Evolutionary conservation across 2,113 vertebrate species (phyloP), one percentile per base, ranked within the genome.

Genomic region (Sorex fumeus): DNA sequence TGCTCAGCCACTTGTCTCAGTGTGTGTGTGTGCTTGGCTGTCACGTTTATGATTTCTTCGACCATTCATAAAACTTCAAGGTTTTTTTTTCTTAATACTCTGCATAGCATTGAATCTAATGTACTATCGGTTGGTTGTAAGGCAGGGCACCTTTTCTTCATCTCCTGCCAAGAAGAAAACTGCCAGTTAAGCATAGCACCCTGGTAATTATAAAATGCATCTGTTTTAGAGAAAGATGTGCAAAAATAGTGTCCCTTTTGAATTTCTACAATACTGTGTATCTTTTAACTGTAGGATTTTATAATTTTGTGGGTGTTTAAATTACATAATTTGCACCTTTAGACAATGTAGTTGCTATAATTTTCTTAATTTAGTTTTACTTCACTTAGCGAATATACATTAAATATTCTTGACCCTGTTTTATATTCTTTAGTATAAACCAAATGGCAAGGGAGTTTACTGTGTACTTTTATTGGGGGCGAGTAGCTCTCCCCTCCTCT

Each of bases 241-340:
- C 18, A 43, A 64, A 36, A 80, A 50, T 15, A 36, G 15, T 5
- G 30, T 88, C 71, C 32, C 15, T 90, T 94, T 34, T 81, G 45
- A 83, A 19, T 78, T 11, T 78, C 28, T 50, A 28, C 34, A 23
- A 12, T 84, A 4, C 12, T 66, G 8, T 28, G 12, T 60, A 3
- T n/a, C 25, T 88, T 88, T 88, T 27, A 64, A 64, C 77, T 36
- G 6, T 32, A 60, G 60, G 40, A 79, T 23, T 84, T 77, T 88
- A 45, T 69, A 21, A 53, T 36, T 75, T 62, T 72, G 32, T 21
- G 0, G 11, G 0, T 81, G 8, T 84, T 84, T 92, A 23, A 85
- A 34, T 84, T 84, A 0, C 74, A 1, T 12, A 50, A 47, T 53
- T 74, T 92, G 53, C 60, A 28, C n/a, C 60, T 80, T 45, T 87